These are phyloP conservation scores for Philonicus albiceps DNA, from an alignment of 2,888 invertebrate genomes.

Conservation along the genomic window DNA sequence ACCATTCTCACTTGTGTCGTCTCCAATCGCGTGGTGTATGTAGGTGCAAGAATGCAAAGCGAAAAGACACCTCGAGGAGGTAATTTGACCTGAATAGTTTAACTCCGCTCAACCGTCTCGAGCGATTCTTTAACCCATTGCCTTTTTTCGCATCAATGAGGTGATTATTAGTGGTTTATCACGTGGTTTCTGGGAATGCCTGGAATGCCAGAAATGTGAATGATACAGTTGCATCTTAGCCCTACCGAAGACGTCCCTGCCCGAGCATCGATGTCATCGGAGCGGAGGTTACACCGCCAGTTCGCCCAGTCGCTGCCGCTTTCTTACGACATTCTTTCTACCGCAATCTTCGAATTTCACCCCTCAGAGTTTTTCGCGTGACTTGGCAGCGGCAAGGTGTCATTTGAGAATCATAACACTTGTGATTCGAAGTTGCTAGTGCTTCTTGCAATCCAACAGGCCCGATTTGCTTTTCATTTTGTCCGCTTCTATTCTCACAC, in stretches of 20 bases:
- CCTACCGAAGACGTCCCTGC: not conserved
- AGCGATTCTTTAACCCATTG: slow-evolving; percentile 5
- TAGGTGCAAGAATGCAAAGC: not conserved
- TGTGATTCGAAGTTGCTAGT: slow-evolving; percentile 13
- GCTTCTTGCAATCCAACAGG: slow-evolving; percentile 10
- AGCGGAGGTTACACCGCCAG: not conserved
- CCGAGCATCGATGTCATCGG: not conserved
- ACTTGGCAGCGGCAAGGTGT: not conserved
- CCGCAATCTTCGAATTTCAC: slow-evolving; percentile 36
- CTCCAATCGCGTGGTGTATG: not conserved
- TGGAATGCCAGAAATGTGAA: not conserved
- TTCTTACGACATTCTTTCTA: slow-evolving; percentile 24
- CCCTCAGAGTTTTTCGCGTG: slow-evolving; percentile 7
- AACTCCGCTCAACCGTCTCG: not conserved
- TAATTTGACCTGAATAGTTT: not conserved
- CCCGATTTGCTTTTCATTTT: slow-evolving; percentile 1
- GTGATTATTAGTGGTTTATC: slow-evolving; percentile 24
- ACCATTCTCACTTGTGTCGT: not conserved
- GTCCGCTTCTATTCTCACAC: slow-evolving; percentile 14
- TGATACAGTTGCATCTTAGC: not conserved
- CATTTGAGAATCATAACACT: slow-evolving; percentile 21
- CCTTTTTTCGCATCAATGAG: slow-evolving; percentile 6
- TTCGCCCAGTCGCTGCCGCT: not conserved
- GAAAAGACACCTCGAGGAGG: not conserved
- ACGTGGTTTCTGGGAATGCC: slow-evolving; percentile 12